These are phyloP conservation scores for Drosophila sp. DNA, from an alignment of 1,140 invertebrate genomes.

Conservation along the genomic window DNA sequence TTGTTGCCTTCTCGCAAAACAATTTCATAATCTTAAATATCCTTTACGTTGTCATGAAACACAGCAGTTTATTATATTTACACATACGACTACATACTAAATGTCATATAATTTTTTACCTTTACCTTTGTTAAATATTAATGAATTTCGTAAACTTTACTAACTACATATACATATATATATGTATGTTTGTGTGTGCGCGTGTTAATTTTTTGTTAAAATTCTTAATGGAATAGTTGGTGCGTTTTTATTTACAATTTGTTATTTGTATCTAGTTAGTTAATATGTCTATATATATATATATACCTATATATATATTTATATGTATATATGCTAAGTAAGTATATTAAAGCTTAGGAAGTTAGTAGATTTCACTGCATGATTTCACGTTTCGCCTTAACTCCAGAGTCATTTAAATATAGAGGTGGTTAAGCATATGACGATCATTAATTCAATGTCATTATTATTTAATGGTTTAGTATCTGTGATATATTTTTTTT, in stretches of 20 bases:
- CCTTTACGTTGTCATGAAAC: constrained; percentile 84
- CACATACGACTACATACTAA: constrained; percentile 27
- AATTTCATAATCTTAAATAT: constrained; percentile 52
- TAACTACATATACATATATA: constrained; percentile 56
- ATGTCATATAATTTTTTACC: too few relatives aligned
- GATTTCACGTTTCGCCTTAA: constrained; percentile 24
- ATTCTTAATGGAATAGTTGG: constrained; percentile 80
- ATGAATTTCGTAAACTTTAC: constrained; percentile 70
- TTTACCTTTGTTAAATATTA: constrained; percentile 37
- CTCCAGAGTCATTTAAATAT: constrained; percentile 17
- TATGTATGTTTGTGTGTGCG: constrained; percentile 21
- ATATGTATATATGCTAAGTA: constrained; percentile 43
- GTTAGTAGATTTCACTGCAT: constrained; percentile 76
- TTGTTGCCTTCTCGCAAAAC: constrained; percentile 39
- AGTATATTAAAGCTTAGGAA: constrained; percentile 78
- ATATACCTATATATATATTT: too few relatives aligned
- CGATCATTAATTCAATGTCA: constrained; percentile 17
- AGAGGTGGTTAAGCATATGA: constrained; percentile 43
- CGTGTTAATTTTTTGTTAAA: constrained; percentile 65
- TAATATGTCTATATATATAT: constrained; percentile 20
- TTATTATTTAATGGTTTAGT: constrained; percentile 9
- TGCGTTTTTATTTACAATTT: constrained; percentile 81
- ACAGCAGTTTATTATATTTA: constrained; percentile 74
- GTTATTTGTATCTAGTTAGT: constrained; percentile 62
- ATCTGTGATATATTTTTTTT: constrained; percentile 2